phyloP scores from a whole-genome alignment of 2,797 vertebrate genomes.

The Corythornis leucogaster region DNA sequence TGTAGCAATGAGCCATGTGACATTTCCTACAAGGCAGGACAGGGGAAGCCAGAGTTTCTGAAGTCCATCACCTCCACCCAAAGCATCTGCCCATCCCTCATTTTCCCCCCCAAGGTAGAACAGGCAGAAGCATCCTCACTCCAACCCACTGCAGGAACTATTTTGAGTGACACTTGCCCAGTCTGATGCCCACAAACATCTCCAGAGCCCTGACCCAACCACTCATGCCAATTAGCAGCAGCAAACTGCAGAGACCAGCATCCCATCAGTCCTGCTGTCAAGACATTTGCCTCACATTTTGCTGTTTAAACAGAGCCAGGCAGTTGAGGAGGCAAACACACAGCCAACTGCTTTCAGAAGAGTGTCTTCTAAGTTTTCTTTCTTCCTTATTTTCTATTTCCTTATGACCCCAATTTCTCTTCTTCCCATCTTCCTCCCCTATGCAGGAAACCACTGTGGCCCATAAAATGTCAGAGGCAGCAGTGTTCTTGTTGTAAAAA shows the following conservation, averaged over 20 bases:
- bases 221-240: background rate
- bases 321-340: background rate
- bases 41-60: background rate
- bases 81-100: background rate
- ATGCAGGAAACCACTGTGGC: background rate
- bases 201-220: fast-evolving
- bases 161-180: fast-evolving
- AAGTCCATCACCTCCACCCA: background rate
- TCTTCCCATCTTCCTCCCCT: background rate
- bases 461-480: conserved; percentile 12
- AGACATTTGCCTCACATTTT: background rate
- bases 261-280: background rate
- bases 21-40: background rate
- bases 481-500: background rate
- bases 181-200: background rate
- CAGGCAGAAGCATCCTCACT: background rate
- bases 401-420: background rate
- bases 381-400: background rate
- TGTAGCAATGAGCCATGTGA: fast-evolving
- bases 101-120: background rate
- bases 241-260: background rate
- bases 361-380: background rate
- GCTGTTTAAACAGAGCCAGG: background rate
- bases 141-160: background rate
- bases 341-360: fast-evolving